These are phyloP conservation scores for Caenorhabditis doughertyi DNA, from an alignment of 2,888 invertebrate genomes.

Conservation along the genomic window DNA sequence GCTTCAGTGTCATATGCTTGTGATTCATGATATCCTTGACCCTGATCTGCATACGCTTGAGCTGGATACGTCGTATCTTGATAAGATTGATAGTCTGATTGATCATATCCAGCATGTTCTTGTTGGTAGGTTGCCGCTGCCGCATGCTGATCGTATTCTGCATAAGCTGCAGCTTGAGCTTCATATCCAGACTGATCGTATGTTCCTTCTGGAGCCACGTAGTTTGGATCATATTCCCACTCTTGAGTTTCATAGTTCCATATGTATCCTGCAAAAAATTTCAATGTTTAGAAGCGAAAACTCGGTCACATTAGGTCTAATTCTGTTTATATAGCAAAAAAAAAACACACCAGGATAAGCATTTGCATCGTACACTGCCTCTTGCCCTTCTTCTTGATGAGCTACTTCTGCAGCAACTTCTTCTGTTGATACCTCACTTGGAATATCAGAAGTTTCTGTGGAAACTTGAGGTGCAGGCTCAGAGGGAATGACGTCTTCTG, in stretches of 20 bases:
- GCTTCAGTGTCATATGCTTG: slow-evolving; percentile 35
- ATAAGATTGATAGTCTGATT: slow-evolving; percentile 44
- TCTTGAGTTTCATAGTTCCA: slow-evolving; percentile 74
- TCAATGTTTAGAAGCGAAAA: no score
- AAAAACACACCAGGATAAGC: slow-evolving; percentile 66
- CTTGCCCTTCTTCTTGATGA: slow-evolving; percentile 22
- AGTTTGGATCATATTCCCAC: slow-evolving; percentile 73
- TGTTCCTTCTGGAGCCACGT: slow-evolving; percentile 59
- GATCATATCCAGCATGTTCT: slow-evolving; percentile 65
- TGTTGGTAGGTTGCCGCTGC: slow-evolving; percentile 38
- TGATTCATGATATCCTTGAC: slow-evolving; percentile 20
- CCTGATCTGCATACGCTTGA: slow-evolving; percentile 19
- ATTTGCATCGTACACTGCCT: slow-evolving; percentile 64
- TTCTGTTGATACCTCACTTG: not conserved
- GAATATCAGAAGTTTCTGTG: not conserved
- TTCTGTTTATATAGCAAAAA: not conserved
- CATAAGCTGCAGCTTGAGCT: slow-evolving; percentile 54
- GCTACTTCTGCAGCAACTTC: not conserved
- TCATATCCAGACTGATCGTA: slow-evolving; percentile 31
- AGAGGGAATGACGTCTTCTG: not conserved
- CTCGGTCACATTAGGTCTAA: not conserved
- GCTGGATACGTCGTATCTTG: slow-evolving; percentile 16
- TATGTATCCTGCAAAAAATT: slow-evolving; percentile 66
- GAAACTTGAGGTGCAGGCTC: not conserved
- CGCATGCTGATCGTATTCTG: slow-evolving; percentile 60